Conservation (phyloP, 2,888 invertebrate species). For the Synanthedon vespiformis region DNA sequence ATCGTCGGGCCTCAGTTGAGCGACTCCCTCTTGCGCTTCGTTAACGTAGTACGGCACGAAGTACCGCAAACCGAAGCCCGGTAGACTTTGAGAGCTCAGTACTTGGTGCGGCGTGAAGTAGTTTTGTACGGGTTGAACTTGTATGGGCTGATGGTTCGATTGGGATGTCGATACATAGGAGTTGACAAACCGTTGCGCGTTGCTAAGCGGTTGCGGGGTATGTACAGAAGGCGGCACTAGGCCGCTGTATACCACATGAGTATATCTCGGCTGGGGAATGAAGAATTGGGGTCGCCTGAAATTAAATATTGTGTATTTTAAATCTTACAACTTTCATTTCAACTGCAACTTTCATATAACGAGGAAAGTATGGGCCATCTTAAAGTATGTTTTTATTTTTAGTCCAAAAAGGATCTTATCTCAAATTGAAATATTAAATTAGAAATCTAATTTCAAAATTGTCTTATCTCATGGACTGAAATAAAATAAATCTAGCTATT, state of each 20-base stretch:
- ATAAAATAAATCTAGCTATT: no score
- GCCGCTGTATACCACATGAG: conserved; percentile 38
- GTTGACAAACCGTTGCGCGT: conserved; percentile 54
- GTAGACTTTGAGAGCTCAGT: conserved; percentile 47
- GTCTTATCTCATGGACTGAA: no score
- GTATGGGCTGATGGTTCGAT: conserved; percentile 12
- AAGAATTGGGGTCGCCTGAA: conserved; percentile 54
- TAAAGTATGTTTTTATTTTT: no score
- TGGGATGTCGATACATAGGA: conserved; percentile 39
- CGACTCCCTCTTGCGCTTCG: conserved; percentile 13
- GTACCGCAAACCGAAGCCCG: conserved; percentile 53
- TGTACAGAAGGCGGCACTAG: conserved; percentile 15
- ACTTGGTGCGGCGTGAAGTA: conserved; percentile 40
- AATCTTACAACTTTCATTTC: no score
- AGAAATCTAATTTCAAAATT: no score
- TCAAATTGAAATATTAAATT: no score
- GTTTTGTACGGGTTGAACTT: conserved; percentile 21
- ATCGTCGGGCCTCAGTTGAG: conserved; percentile 35
- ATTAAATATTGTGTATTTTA: conserved; percentile 1
- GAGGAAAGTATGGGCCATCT: no score
- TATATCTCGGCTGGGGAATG: conserved; percentile 52
- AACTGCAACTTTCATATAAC: no score
- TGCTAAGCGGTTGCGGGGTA: conserved; percentile 28
- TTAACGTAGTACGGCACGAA: conserved; percentile 41
- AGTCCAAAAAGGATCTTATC: no score